Percentiles rank a stretch among this genome's conserved stretches.
These are phyloP conservation scores for Sipunculus nudus DNA, from an alignment of 2,888 invertebrate species.

Conservation along the genomic window DNA sequence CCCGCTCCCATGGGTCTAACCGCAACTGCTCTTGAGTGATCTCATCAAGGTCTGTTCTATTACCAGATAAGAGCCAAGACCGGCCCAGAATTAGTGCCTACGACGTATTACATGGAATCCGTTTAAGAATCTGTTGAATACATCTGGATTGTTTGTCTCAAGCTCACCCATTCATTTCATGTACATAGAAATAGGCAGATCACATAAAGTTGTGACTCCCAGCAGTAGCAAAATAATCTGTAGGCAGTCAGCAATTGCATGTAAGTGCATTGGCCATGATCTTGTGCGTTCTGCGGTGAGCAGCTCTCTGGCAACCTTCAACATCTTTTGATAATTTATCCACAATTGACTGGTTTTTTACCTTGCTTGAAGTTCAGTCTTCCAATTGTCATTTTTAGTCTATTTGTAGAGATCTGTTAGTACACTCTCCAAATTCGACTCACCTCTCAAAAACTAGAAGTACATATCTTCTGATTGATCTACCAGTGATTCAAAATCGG, in stretches of 20 bases:
- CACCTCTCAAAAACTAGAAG: too few relatives aligned
- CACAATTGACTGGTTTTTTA: slow-evolving; percentile 8
- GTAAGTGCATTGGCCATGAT: slow-evolving; percentile 21
- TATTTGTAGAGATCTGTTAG: too few relatives aligned
- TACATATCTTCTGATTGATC: too few relatives aligned
- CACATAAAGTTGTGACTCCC: too few relatives aligned
- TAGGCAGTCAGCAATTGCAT: slow-evolving; percentile 20
- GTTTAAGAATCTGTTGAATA: slow-evolving; percentile 18
- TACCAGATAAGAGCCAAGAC: slow-evolving; percentile 26
- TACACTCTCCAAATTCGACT: too few relatives aligned
- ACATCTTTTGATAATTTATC: slow-evolving; percentile 24
- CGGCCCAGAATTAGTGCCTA: slow-evolving; percentile 28
- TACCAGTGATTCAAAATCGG: too few relatives aligned
- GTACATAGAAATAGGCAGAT: slow-evolving; percentile 26
- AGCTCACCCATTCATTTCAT: slow-evolving; percentile 18
- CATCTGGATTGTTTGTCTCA: slow-evolving; percentile 14
- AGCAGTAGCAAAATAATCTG: slow-evolving; percentile 29
- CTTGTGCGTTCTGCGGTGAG: slow-evolving; percentile 25
- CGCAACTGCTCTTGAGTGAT: slow-evolving; percentile 19
- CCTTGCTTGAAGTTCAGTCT: neutral
- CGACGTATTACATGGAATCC: slow-evolving; percentile 22
- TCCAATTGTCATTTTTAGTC: too few relatives aligned
- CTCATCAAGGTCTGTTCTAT: slow-evolving; percentile 33
- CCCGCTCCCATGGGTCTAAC: too few relatives aligned
- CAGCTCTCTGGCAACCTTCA: slow-evolving; percentile 15